Conservation (phyloP, 2,888 invertebrate genomes). For the Phania funesta region DNA sequence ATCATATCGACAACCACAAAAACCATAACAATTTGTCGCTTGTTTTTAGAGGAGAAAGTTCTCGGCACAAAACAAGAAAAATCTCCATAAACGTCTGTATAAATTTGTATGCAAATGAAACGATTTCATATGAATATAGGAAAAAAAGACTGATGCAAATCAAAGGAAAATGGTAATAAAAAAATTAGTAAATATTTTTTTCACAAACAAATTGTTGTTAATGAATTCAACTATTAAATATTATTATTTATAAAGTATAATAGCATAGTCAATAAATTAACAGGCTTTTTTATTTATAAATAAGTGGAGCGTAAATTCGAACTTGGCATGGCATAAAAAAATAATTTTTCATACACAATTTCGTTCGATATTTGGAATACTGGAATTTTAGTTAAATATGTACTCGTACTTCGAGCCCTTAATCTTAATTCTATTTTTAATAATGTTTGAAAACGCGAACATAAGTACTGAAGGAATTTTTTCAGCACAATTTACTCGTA, state of each 20-base stretch:
- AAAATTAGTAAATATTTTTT: constrained; percentile 6
- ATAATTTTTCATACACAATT: no score
- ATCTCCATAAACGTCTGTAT: background rate
- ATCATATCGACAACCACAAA: constrained; percentile 64
- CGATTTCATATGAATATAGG: background rate
- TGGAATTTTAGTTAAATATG: no score
- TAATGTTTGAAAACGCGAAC: no score
- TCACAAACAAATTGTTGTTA: background rate
- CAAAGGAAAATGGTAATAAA: background rate
- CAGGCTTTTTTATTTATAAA: background rate
- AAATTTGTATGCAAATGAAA: constrained; percentile 2
- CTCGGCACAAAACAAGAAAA: background rate
- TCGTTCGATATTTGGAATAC: no score
- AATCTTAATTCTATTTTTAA: no score
- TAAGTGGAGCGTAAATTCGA: no score
- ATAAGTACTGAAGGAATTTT: no score
- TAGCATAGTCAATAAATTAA: constrained; percentile 28
- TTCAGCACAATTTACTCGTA: no score
- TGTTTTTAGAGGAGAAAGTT: constrained; percentile 21
- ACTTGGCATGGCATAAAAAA: no score
- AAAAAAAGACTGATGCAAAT: background rate
- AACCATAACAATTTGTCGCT: constrained; percentile 61
- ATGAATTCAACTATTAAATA: constrained; percentile 21
- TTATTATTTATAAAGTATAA: constrained; percentile 20
- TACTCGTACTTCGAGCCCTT: no score